Evolutionary conservation across 2,888 invertebrate genomes (phyloP), one percentile per base, ranked within the genome.

Genomic region (Oscheius sp.): DNA sequence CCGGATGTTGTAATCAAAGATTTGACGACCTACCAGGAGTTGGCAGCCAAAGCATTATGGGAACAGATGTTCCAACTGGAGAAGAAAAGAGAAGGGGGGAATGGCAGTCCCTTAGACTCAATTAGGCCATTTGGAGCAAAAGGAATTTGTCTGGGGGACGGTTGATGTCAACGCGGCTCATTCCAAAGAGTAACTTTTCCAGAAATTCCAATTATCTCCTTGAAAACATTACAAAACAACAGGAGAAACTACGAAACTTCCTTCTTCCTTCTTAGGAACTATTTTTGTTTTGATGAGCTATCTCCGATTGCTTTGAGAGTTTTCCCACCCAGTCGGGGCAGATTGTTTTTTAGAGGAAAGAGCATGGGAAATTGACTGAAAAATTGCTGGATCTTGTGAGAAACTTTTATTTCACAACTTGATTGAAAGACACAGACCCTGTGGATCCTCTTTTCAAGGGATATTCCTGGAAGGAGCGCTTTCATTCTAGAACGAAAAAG

Each of bases 91-190:
- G 25, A 10, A 31, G n/a, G 53, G n/a, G 17, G 12, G 55, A 33
- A 17, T 23, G 37, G 31, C 53, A 55, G 33, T 34, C 55, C 55
- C 34, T 55, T 34, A 55, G 55, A 55, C 33, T 33, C 55, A 55
- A 55, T 55, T 55, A 55, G 55, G 34, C 55, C 55, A 55, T 55
- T 34, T 31, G 34, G 17, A 34, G n/a, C n/a, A 29, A n/a, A 6
- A 10, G 52, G 52, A 25, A 42, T 42, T 42, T 25, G 52, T 6
- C 27, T 5, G 48, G 52, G 29, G 25, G 29, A 10, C 3, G n/a
- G 23, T 15, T 29, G 6, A n/a, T 52, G 25, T 27, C 55, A n/a
- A 55, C 12, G 34, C 34, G 55, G 33, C 20, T 33, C 2, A 8
- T 12, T 12, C 10, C n/a, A n/a, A 34, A 34, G 17, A 33, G 17